Conservation (phyloP, 2,113 vertebrate species). For the Menura novaehollandiae region DNA sequence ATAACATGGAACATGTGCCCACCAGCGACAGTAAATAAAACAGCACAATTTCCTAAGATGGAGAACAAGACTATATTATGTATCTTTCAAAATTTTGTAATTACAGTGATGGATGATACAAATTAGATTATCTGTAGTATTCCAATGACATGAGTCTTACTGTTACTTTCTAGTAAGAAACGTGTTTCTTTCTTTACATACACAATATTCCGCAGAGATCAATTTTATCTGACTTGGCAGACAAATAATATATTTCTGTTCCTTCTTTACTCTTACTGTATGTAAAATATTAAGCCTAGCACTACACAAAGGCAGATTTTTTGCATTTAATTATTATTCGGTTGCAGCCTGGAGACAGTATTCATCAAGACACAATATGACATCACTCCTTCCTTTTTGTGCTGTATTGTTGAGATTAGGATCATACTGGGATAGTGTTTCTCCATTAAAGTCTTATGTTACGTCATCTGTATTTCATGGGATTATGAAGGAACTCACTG, state of each 20-base stretch:
- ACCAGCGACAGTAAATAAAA: not conserved
- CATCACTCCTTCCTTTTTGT: not conserved
- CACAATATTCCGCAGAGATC: not conserved
- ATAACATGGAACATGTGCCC: not conserved
- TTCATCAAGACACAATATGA: not conserved
- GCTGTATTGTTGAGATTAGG: not conserved
- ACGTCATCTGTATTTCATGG: not conserved
- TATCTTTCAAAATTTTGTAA: not conserved
- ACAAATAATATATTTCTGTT: not conserved
- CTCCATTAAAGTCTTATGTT: not conserved
- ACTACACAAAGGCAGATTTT: not conserved
- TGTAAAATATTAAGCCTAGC: not conserved
- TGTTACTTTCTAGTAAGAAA: not conserved
- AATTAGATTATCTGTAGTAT: not conserved
- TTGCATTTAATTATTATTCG: not conserved
- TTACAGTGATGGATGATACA: not conserved
- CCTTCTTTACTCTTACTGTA: not conserved
- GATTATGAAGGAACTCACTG: not conserved
- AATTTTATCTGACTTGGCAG: not conserved
- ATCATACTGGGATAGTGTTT: not conserved
- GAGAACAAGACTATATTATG: not conserved
- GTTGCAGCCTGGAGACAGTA: not conserved
- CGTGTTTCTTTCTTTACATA: not conserved
- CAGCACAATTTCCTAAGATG: not conserved
- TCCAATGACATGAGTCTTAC: not conserved